Evolutionary conservation across 2,113 vertebrate species (phyloP).

Genomic region (Connochaetes taurinus): DNA sequence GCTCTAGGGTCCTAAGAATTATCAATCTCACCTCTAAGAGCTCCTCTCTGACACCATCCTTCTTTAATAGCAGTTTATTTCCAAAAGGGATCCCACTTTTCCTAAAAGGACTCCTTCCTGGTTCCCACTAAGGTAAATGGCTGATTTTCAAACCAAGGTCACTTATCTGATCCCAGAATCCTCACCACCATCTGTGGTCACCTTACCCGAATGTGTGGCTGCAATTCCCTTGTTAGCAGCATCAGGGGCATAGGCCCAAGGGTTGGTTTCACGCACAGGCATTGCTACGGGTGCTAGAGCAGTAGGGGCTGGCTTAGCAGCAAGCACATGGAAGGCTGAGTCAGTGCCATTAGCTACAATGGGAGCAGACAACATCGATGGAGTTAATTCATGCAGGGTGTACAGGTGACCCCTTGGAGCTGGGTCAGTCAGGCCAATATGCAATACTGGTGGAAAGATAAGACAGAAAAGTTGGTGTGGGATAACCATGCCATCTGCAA

Average conservation of each 20-base stretch:
- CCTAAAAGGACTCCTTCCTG: conserved; percentile 54
- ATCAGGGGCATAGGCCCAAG: conserved; percentile 92
- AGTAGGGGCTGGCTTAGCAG: conserved; percentile 83
- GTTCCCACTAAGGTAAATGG: conserved; percentile 46
- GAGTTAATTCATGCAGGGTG: conserved; percentile 82
- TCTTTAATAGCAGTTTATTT: background rate
- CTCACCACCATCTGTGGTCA: conserved; percentile 68
- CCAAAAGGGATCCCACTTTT: background rate
- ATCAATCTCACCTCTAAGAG: background rate
- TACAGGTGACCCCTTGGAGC: conserved; percentile 59
- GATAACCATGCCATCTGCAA: conserved; percentile 4
- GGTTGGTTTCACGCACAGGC: conserved; percentile 97
- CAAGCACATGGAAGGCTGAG: conserved; percentile 87
- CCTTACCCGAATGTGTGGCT: conserved; percentile 86
- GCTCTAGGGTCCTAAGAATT: background rate
- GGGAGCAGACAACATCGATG: conserved; percentile 85
- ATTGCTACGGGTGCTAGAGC: conserved; percentile 88
- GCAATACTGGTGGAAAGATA: conserved; percentile 20
- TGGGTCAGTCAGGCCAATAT: conserved; percentile 59
- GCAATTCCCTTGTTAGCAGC: conserved; percentile 81
- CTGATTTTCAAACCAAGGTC: conserved; percentile 42
- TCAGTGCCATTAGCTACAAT: conserved; percentile 94
- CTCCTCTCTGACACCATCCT: background rate
- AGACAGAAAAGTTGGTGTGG: conserved; percentile 48
- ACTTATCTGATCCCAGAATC: conserved; percentile 70